phyloP scores from a whole-genome alignment of 1,140 invertebrate species.

The Habropoda laboriosa region DNA sequence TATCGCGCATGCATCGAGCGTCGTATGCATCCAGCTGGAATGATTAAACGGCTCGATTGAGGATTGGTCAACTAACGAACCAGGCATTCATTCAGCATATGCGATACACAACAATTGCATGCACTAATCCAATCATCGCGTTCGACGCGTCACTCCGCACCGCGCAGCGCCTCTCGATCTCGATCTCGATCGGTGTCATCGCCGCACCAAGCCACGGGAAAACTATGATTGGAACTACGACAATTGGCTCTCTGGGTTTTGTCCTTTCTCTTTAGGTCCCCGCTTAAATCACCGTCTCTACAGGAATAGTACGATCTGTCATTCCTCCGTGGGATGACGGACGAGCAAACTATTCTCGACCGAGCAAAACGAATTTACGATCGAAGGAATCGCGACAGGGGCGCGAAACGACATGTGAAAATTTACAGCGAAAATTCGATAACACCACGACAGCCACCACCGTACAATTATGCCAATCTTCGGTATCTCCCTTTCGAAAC shows the following conservation, averaged over 20 bases:
- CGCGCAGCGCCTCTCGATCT: not conserved
- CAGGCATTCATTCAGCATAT: slow-evolving; percentile 1
- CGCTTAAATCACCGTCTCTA: slow-evolving; percentile 22
- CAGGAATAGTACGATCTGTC: slow-evolving; percentile 49
- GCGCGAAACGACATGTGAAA: too few species aligned
- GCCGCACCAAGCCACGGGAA: too few species aligned
- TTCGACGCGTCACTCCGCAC: not conserved
- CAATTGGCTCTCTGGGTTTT: not conserved
- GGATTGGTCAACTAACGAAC: slow-evolving; percentile 54
- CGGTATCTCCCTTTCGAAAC: not conserved
- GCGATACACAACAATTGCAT: slow-evolving; percentile 36
- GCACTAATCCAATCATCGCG: slow-evolving; percentile 54
- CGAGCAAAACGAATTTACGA: slow-evolving; percentile 37
- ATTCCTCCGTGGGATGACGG: slow-evolving; percentile 46
- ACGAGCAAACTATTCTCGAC: slow-evolving; percentile 47
- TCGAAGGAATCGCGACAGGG: slow-evolving; percentile 7
- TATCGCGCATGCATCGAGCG: slow-evolving; percentile 30
- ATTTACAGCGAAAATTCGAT: too few species aligned
- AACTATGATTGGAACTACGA: slow-evolving; percentile 1
- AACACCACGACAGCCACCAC: too few species aligned
- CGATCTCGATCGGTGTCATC: too few species aligned
- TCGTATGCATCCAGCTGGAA: slow-evolving; percentile 4
- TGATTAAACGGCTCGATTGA: slow-evolving; percentile 32
- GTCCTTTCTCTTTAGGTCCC: slow-evolving; percentile 12
- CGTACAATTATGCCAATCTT: too few species aligned